Evolutionary conservation across 2,797 vertebrate genomes (phyloP).

Genomic region (Lepus oiostolus): DNA sequence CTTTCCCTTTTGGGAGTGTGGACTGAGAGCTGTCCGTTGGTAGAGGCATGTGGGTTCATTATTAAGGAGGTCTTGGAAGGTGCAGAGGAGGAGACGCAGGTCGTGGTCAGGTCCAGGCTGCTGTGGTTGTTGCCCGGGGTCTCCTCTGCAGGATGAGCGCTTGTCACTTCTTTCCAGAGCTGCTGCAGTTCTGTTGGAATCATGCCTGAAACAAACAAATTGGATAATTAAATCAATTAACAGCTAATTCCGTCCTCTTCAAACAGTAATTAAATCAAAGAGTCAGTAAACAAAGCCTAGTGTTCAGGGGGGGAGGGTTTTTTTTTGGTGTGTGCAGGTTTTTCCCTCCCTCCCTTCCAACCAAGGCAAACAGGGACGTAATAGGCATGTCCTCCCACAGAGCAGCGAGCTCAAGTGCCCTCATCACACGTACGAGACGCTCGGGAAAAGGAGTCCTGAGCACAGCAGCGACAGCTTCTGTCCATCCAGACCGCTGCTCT

Average conservation of each 20-base stretch:
- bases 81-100: constrained; percentile 92
- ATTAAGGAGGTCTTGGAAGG: constrained; percentile 95
- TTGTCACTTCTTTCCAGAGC: constrained; percentile 99
- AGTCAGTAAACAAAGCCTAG: constrained; percentile 97
- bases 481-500: constrained; percentile 27
- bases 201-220: constrained; percentile 99
- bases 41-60: constrained; percentile 95
- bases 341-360: constrained; percentile 4
- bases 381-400: constrained; percentile 18
- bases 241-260: constrained; percentile 97
- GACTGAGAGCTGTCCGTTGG: constrained; percentile 96
- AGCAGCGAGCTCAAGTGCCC: not conserved
- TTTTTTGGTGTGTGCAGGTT: constrained; percentile 89
- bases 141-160: constrained; percentile 94
- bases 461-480: not conserved
- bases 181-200: constrained; percentile 99
- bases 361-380: constrained; percentile 69
- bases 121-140: constrained; percentile 95
- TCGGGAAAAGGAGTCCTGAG: not conserved
- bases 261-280: constrained; percentile 98
- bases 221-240: constrained; percentile 99
- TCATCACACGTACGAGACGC: not conserved
- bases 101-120: constrained; percentile 95
- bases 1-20: constrained; percentile 96
- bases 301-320: constrained; percentile 89